Percentiles rank a stretch among this genome's conserved stretches.
Conservation (phyloP, 2,888 invertebrate species). For the Ceramica pisi region DNA sequence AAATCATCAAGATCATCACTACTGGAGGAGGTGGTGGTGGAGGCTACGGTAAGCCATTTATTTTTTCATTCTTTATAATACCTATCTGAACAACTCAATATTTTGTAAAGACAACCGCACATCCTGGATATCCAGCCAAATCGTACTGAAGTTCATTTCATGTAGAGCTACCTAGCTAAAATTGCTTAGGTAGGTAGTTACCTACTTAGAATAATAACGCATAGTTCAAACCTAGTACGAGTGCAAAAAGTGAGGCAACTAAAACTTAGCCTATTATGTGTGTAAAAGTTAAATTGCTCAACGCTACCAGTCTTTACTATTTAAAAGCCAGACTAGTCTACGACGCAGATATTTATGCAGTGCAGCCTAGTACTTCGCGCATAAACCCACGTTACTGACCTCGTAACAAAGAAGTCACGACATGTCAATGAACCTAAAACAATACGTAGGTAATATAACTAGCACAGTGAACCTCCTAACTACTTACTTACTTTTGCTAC, state of each 20-base stretch:
- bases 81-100: not conserved
- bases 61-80: not conserved
- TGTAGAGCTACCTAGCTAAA: not conserved
- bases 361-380: slow-evolving; percentile 16
- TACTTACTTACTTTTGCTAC: not conserved
- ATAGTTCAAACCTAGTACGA: too few relatives aligned
- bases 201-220: too few relatives aligned
- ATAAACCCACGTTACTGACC: slow-evolving; percentile 35
- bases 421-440: slow-evolving; percentile 37
- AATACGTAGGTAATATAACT: too few relatives aligned
- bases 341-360: slow-evolving; percentile 10
- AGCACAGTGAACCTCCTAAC: not conserved
- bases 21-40: slow-evolving; percentile 72
- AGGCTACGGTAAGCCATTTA: slow-evolving; percentile 69
- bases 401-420: slow-evolving; percentile 32
- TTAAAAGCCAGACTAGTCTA: not conserved
- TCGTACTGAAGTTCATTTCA: not conserved
- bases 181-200: not conserved
- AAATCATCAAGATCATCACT: slow-evolving; percentile 65
- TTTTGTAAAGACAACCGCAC: not conserved
- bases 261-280: too few relatives aligned
- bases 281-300: slow-evolving; percentile 14
- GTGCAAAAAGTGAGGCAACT: too few relatives aligned
- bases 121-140: not conserved
- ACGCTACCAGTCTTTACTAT: not conserved